These are phyloP conservation scores for Trochalopteron elliotii DNA, from an alignment of 2,113 vertebrate species.

Conservation along the genomic window DNA sequence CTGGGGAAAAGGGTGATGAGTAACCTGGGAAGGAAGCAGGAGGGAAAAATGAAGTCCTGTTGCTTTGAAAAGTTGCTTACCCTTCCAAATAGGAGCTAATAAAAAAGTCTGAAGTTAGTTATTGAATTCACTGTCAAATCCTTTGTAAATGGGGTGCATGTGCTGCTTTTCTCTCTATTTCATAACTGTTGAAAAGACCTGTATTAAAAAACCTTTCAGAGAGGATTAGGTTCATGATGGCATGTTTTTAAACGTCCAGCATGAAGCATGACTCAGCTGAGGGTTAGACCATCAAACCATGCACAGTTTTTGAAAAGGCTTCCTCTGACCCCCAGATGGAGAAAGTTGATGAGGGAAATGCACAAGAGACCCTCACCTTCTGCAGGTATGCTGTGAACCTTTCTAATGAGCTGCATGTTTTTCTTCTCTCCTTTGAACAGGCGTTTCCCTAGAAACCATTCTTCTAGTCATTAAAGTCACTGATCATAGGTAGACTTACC, in stretches of 20 bases:
- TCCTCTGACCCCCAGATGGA: not conserved
- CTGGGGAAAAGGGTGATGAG: not conserved
- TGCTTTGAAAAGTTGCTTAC: not conserved
- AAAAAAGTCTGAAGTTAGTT: not conserved
- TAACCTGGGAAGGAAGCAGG: not conserved
- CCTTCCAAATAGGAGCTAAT: not conserved
- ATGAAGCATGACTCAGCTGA: fast-evolving
- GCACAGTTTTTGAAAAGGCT: not conserved
- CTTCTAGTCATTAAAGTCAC: conserved; percentile 36
- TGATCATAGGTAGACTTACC: not conserved
- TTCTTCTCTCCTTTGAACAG: not conserved
- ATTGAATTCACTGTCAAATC: not conserved
- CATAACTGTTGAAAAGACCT: not conserved
- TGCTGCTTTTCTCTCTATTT: not conserved
- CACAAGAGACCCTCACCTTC: not conserved
- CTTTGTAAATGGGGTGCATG: not conserved
- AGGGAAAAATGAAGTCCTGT: not conserved
- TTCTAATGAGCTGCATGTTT: not conserved
- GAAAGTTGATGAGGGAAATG: not conserved
- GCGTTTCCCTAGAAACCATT: conserved; percentile 62
- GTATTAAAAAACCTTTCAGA: not conserved
- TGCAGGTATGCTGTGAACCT: not conserved
- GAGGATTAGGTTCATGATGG: not conserved
- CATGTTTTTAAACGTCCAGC: not conserved
- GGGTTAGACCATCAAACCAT: not conserved